phyloP scores from a whole-genome alignment of 2,113 vertebrate genomes.

The Xenopus tropicalis region DNA sequence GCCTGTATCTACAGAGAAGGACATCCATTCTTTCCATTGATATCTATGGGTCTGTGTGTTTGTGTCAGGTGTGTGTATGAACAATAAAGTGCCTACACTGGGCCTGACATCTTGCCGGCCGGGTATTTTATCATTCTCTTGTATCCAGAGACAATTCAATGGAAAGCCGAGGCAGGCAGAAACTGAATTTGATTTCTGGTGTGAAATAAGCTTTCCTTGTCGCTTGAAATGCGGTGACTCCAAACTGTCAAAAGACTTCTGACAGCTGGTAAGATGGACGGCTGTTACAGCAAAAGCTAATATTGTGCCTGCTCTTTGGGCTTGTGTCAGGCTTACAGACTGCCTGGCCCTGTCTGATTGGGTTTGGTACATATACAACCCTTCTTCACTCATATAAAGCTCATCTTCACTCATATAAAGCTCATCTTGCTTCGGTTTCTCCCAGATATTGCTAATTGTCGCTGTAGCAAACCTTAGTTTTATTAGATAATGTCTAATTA shows the following conservation, averaged over 20 bases:
- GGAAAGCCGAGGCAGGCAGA: conserved; percentile 43
- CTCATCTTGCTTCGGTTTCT: too few relatives aligned
- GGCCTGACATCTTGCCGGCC: conserved; percentile 41
- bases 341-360: too few relatives aligned
- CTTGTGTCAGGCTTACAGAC: conserved; percentile 11
- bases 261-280: too few relatives aligned
- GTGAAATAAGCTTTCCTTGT: conserved; percentile 44
- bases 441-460: too few relatives aligned
- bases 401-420: too few relatives aligned
- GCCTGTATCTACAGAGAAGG: background rate
- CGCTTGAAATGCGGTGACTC: conserved; percentile 40
- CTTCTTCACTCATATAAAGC: too few relatives aligned
- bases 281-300: too few relatives aligned
- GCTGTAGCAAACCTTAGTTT: too few relatives aligned
- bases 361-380: too few relatives aligned
- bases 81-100: conserved; percentile 46
- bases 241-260: conserved; percentile 12
- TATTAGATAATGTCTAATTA: too few relatives aligned
- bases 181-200: conserved; percentile 50
- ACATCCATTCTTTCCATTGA: background rate
- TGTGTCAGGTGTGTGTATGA: conserved; percentile 33
- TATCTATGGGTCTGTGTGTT: conserved; percentile 5
- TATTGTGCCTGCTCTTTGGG: background rate
- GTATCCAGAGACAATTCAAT: conserved; percentile 40
- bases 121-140: conserved; percentile 45